A percentile compares a stretch with the other conserved stretches of the same genome.
These are phyloP conservation scores for Sylvia borin DNA, from an alignment of 2,797 vertebrate genomes.

Conservation along the genomic window DNA sequence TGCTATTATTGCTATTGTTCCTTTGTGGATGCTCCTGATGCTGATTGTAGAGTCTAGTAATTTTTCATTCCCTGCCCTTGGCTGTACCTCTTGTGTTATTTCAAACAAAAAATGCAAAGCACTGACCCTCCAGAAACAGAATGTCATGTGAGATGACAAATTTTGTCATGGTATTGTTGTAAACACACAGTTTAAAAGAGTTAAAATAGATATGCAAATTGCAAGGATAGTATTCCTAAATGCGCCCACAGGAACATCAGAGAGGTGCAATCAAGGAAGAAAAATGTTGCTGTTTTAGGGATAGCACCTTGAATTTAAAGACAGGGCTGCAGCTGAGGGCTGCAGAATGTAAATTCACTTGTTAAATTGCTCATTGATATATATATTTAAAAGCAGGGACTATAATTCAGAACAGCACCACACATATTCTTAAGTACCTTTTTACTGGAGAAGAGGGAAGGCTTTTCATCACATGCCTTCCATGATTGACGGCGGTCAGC, in stretches of 20 bases:
- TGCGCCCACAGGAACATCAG: conserved; percentile 5
- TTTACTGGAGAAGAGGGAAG: background rate
- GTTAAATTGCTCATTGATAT: background rate
- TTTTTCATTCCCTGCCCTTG: conserved; percentile 32
- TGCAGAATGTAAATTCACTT: conserved; percentile 25
- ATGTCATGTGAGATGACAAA: conserved; percentile 21
- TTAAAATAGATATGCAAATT: conserved; percentile 55
- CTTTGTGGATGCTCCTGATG: background rate
- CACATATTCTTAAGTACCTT: background rate
- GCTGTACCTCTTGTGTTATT: conserved; percentile 23
- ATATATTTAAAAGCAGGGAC: background rate
- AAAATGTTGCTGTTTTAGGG: conserved; percentile 20
- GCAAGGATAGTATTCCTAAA: background rate
- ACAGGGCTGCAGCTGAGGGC: background rate
- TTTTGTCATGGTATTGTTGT: background rate
- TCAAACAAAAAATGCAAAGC: conserved; percentile 1
- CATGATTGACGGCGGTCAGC: fast-evolving
- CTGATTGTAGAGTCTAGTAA: background rate
- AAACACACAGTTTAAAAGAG: conserved; percentile 34
- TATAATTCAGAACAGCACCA: background rate
- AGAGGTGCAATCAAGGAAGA: conserved; percentile 22
- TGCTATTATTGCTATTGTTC: background rate
- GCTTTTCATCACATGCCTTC: background rate
- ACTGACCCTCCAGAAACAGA: conserved; percentile 4
- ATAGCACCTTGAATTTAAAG: conserved; percentile 40